Conservation (phyloP, 53 echinoderm and acorn worm genomes). For the Echinarachnius parma region DNA sequence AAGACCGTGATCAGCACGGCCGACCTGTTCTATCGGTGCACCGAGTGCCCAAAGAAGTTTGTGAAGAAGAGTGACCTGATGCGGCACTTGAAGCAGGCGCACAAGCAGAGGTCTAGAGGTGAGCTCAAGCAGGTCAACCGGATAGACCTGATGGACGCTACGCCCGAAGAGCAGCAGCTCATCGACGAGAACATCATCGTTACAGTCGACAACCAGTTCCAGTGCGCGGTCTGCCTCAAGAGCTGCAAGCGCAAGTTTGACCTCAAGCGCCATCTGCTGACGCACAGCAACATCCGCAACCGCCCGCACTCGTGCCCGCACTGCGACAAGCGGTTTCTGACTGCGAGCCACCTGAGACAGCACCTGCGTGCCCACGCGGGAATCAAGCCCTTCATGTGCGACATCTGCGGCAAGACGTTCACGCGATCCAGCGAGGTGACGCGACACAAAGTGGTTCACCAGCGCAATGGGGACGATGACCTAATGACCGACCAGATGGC, state of each 20-base stretch:
- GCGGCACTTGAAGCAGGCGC: slow-evolving; percentile 28
- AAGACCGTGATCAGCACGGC: slow-evolving; percentile 39
- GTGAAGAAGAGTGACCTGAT: slow-evolving; percentile 29
- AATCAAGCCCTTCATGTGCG: slow-evolving; percentile 23
- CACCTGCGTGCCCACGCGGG: slow-evolving; percentile 39
- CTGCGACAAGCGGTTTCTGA: slow-evolving; percentile 41
- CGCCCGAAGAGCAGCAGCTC: not conserved
- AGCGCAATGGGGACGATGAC: too few relatives aligned
- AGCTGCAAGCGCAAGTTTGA: slow-evolving; percentile 43
- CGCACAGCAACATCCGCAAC: slow-evolving; percentile 28
- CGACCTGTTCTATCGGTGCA: slow-evolving; percentile 33
- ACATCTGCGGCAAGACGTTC: slow-evolving; percentile 29
- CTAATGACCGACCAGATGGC: too few relatives aligned
- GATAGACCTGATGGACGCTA: not conserved
- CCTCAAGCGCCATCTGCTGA: slow-evolving; percentile 38
- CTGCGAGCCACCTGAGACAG: slow-evolving; percentile 40
- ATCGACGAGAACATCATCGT: slow-evolving; percentile 24
- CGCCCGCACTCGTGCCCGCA: slow-evolving; percentile 28
- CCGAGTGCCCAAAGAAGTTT: slow-evolving; percentile 40
- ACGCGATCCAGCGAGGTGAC: slow-evolving; percentile 42
- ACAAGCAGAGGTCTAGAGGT: not conserved
- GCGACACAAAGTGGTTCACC: slow-evolving; percentile 41
- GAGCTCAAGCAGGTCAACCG: slow-evolving; percentile 34
- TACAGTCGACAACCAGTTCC: slow-evolving; percentile 7
- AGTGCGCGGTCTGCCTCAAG: slow-evolving; percentile 42